Conservation (phyloP, 2,797 vertebrate genomes). For the Pangasius mekongensis region DNA sequence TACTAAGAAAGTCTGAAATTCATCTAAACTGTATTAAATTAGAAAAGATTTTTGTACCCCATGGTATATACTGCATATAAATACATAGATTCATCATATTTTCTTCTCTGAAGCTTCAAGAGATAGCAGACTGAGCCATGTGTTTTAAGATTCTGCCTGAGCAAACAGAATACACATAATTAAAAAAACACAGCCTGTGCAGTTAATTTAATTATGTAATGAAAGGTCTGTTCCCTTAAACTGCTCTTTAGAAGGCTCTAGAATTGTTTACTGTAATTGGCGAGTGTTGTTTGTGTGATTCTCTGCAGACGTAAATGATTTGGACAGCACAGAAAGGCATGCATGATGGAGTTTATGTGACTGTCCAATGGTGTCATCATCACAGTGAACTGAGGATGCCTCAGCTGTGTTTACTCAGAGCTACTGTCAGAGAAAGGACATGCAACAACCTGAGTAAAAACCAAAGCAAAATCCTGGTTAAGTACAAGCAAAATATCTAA, state of each 20-base stretch:
- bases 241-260: constrained; percentile 2
- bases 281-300: constrained; percentile 4
- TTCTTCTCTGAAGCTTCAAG: background rate
- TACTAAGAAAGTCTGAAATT: background rate
- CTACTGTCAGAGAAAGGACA: constrained; percentile 4
- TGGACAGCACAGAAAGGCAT: constrained; percentile 40
- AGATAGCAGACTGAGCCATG: background rate
- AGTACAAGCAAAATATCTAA: constrained; percentile 12
- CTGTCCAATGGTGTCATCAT: constrained; percentile 43
- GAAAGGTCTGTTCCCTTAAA: background rate
- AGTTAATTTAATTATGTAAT: constrained; percentile 26
- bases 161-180: background rate
- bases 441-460: background rate
- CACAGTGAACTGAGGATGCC: constrained; percentile 34
- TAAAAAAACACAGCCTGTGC: background rate
- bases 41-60: background rate
- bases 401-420: constrained; percentile 16
- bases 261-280: constrained; percentile 13
- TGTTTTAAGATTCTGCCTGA: background rate
- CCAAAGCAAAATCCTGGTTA: constrained; percentile 7
- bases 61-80: background rate
- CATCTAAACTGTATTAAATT: background rate
- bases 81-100: background rate
- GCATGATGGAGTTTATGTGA: constrained; percentile 45
- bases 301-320: constrained; percentile 38